Evolutionary conservation across 1,140 invertebrate genomes (phyloP).

Genomic region (Bursaphelenchus mucronatus): DNA sequence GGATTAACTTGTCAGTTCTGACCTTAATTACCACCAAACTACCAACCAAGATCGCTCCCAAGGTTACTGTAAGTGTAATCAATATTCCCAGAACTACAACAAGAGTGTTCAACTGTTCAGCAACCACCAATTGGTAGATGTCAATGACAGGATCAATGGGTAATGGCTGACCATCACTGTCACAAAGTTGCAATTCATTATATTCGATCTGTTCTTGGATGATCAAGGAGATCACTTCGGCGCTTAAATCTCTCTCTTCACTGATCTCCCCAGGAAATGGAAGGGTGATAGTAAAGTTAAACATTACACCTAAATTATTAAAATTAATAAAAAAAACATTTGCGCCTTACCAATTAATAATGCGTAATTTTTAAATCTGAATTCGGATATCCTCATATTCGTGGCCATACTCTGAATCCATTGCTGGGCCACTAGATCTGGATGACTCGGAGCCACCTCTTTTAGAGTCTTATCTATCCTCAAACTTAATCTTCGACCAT

Average conservation of each 20-base stretch:
- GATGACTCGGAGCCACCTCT: constrained; percentile 24
- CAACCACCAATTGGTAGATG: constrained; percentile 20
- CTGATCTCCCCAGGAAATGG: constrained; percentile 23
- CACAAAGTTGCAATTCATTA: constrained; percentile 10
- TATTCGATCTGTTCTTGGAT: constrained; percentile 27
- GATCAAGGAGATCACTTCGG: constrained; percentile 25
- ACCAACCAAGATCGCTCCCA: constrained; percentile 27
- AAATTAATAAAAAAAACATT: not conserved
- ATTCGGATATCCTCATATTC: constrained; percentile 30
- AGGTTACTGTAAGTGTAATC: constrained; percentile 18
- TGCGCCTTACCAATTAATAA: not conserved
- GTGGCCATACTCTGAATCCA: constrained; percentile 29
- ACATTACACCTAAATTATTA: constrained; percentile 23
- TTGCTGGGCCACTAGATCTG: constrained; percentile 9
- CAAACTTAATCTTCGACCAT: constrained; percentile 22
- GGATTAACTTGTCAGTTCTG: constrained; percentile 26
- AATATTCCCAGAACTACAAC: constrained; percentile 18
- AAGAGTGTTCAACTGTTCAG: constrained; percentile 3
- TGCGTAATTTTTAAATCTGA: constrained; percentile 16
- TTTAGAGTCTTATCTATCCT: constrained; percentile 28
- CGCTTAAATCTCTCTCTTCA: constrained; percentile 20
- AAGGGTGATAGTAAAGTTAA: constrained; percentile 33
- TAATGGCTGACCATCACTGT: constrained; percentile 17
- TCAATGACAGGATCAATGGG: not conserved
- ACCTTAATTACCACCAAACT: constrained; percentile 31